Percentiles rank a stretch among this genome's conserved stretches.
Conservation (phyloP, 2,888 invertebrate species). For the Chrysolina americana region DNA sequence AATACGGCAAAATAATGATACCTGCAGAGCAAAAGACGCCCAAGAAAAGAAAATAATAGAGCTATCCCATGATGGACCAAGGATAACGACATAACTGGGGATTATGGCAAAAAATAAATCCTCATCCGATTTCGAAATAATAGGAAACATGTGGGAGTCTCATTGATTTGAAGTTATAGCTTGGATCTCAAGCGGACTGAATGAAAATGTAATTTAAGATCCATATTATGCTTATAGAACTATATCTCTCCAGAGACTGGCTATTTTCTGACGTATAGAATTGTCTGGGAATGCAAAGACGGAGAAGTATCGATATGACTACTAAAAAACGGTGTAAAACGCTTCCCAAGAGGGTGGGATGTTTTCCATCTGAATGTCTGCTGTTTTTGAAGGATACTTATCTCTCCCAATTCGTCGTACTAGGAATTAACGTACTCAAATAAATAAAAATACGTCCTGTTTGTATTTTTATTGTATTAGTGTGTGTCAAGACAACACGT, state of each 20-base stretch:
- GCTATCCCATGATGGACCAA: too few species aligned
- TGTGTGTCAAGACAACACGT: too few species aligned
- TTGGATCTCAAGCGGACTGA: conserved; percentile 38
- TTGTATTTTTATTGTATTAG: too few species aligned
- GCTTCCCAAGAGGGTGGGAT: not conserved
- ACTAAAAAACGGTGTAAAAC: conserved; percentile 12
- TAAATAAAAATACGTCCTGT: too few species aligned
- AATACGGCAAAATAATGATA: too few species aligned
- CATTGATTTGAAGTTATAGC: conserved; percentile 50
- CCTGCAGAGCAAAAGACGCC: too few species aligned
- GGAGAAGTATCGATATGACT: not conserved
- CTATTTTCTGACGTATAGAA: conserved; percentile 43
- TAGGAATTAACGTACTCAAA: too few species aligned
- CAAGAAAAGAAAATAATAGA: too few species aligned
- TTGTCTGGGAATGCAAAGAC: not conserved
- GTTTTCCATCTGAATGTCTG: too few species aligned
- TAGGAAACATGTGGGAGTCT: conserved; percentile 43
- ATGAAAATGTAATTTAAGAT: conserved; percentile 50
- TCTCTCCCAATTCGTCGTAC: too few species aligned
- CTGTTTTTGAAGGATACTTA: too few species aligned
- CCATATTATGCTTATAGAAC: conserved; percentile 48
- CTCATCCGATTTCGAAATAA: conserved; percentile 47
- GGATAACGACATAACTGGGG: conserved; percentile 24
- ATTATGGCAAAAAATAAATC: conserved; percentile 42
- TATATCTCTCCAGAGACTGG: conserved; percentile 45